phyloP scores from a whole-genome alignment of 2,888 invertebrate genomes.

The Athetis lepigone region DNA sequence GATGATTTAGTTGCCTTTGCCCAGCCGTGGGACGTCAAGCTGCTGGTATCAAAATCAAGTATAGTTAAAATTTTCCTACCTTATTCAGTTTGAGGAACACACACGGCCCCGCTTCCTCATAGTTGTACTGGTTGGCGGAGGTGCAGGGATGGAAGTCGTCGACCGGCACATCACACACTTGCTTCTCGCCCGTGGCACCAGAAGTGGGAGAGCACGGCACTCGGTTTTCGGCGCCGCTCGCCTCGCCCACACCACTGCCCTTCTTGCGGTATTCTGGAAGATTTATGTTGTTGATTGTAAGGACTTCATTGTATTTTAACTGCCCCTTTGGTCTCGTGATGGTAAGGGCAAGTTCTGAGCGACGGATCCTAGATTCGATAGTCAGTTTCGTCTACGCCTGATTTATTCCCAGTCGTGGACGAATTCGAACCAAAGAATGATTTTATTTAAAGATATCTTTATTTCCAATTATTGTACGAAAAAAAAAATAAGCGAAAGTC shows the following conservation, averaged over 20 bases:
- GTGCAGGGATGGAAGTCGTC: conserved; percentile 94
- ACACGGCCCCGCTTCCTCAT: conserved; percentile 96
- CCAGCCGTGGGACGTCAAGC: no score
- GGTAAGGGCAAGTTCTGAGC: no score
- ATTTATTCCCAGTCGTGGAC: no score
- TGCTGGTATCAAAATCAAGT: no score
- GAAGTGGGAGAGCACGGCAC: conserved; percentile 92
- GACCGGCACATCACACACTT: conserved; percentile 96
- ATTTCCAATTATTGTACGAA: no score
- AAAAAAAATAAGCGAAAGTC: no score
- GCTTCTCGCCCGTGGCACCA: conserved; percentile 91
- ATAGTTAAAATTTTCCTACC: conserved; percentile 85
- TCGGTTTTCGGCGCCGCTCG: conserved; percentile 90
- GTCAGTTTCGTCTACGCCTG: no score
- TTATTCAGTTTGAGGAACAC: conserved; percentile 99
- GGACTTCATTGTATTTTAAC: background rate
- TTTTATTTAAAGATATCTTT: no score
- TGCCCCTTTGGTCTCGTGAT: no score
- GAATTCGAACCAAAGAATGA: no score
- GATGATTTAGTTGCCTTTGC: no score
- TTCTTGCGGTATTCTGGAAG: conserved; percentile 86
- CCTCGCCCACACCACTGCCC: conserved; percentile 84
- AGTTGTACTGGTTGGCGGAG: conserved; percentile 95
- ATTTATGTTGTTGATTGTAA: background rate
- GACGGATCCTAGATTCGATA: no score